Conservation (phyloP, 2,888 invertebrate genomes). For the Acanthopleura granulata region DNA sequence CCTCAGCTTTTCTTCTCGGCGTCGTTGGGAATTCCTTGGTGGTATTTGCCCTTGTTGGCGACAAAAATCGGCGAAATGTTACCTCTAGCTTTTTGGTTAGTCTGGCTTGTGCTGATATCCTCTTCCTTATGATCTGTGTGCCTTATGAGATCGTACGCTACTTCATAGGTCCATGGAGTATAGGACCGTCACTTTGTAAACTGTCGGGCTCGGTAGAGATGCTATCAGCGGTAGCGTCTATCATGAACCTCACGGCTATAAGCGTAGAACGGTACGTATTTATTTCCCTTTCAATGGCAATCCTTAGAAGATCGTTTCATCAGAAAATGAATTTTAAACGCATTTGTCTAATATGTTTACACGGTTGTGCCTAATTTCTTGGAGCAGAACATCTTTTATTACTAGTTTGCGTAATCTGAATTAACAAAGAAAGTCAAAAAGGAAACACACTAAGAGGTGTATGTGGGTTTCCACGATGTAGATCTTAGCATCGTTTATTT, state of each 20-base stretch:
- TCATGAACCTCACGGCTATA: constrained; percentile 72
- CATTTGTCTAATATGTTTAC: too few relatives aligned
- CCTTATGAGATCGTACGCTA: constrained; percentile 71
- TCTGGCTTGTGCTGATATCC: constrained; percentile 70
- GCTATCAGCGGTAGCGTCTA: constrained; percentile 71
- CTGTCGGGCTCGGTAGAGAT: constrained; percentile 71
- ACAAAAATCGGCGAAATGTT: constrained; percentile 64
- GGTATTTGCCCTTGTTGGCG: constrained; percentile 69
- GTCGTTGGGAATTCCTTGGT: constrained; percentile 71
- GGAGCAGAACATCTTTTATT: too few relatives aligned
- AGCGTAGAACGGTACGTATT: constrained; percentile 72
- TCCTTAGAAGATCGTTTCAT: too few relatives aligned
- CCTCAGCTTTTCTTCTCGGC: constrained; percentile 67
- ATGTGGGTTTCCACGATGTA: too few relatives aligned
- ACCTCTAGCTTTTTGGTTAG: constrained; percentile 66
- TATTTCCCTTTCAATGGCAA: not conserved
- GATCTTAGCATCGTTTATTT: too few relatives aligned
- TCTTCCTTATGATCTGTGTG: constrained; percentile 70
- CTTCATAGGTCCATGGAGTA: constrained; percentile 70
- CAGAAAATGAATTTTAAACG: too few relatives aligned
- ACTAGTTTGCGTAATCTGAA: too few relatives aligned
- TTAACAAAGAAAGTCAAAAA: too few relatives aligned
- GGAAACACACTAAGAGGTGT: too few relatives aligned
- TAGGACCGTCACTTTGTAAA: constrained; percentile 71
- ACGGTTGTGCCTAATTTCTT: too few relatives aligned